Conservation (phyloP, 1,140 invertebrate species). For the Oryctes rhinoceros region DNA sequence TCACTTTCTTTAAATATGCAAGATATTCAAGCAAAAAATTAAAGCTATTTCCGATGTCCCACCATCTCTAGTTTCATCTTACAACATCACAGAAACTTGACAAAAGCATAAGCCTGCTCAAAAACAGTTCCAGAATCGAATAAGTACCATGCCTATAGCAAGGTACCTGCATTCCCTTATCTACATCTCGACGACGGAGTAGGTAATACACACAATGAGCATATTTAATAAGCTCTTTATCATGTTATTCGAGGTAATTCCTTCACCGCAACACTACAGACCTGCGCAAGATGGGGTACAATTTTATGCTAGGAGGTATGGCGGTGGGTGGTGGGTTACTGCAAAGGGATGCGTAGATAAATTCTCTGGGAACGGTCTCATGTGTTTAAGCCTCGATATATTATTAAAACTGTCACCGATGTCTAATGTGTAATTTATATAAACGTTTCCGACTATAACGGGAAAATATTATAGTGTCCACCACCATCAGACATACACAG, state of each 20-base stretch:
- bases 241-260: slow-evolving; percentile 11
- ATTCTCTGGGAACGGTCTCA: slow-evolving; percentile 27
- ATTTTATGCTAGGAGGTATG: background rate
- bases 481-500: background rate
- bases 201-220: slow-evolving; percentile 15
- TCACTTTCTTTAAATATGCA: no score
- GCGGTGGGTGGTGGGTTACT: background rate
- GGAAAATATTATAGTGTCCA: background rate
- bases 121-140: background rate
- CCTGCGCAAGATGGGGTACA: background rate
- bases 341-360: background rate
- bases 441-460: background rate
- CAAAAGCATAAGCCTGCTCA: background rate
- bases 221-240: slow-evolving; percentile 29
- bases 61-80: no score
- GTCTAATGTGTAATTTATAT: slow-evolving; percentile 23
- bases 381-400: background rate
- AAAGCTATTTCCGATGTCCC: no score
- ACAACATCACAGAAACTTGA: background rate
- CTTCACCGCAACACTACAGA: background rate
- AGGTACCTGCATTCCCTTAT: background rate
- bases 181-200: background rate
- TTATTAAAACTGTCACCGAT: slow-evolving; percentile 25
- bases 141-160: background rate
- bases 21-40: no score